Percentiles rank a stretch among this genome's conserved stretches.
Evolutionary conservation across 1,140 invertebrate species (phyloP).

Genomic region (Leptopilina boulardi): DNA sequence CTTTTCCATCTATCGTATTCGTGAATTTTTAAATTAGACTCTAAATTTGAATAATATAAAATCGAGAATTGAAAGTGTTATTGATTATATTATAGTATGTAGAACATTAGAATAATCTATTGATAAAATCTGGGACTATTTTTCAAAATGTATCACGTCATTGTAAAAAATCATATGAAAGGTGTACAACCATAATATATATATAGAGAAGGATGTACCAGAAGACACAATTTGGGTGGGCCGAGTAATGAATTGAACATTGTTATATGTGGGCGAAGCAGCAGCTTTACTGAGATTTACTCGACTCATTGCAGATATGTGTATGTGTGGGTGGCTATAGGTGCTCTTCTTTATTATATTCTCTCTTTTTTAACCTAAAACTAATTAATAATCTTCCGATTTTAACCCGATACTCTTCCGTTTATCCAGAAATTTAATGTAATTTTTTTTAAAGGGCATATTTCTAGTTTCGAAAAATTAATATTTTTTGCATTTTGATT

Average conservation of each 20-base stretch:
- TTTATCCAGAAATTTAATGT: background rate
- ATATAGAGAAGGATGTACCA: background rate
- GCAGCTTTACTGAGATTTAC: constrained; percentile 24
- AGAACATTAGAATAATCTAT: background rate
- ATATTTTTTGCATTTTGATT: background rate
- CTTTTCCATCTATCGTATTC: background rate
- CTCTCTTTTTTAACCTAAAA: background rate
- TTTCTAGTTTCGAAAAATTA: background rate
- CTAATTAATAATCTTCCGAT: background rate
- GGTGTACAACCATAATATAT: background rate
- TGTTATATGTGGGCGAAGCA: constrained; percentile 50
- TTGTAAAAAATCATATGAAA: constrained; percentile 5
- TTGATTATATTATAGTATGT: background rate
- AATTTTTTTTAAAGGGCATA: background rate
- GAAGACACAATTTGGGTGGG: constrained; percentile 48
- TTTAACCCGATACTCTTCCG: background rate
- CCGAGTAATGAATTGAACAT: constrained; percentile 52
- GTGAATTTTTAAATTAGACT: background rate
- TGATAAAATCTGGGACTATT: background rate
- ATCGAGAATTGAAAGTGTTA: background rate
- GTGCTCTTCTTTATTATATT: background rate
- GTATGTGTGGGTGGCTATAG: background rate
- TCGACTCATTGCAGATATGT: constrained; percentile 16
- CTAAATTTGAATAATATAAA: background rate
- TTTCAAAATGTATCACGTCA: constrained; percentile 19